These are phyloP conservation scores for Erithacus rubecula DNA, from an alignment of 2,797 vertebrate genomes.

Conservation along the genomic window DNA sequence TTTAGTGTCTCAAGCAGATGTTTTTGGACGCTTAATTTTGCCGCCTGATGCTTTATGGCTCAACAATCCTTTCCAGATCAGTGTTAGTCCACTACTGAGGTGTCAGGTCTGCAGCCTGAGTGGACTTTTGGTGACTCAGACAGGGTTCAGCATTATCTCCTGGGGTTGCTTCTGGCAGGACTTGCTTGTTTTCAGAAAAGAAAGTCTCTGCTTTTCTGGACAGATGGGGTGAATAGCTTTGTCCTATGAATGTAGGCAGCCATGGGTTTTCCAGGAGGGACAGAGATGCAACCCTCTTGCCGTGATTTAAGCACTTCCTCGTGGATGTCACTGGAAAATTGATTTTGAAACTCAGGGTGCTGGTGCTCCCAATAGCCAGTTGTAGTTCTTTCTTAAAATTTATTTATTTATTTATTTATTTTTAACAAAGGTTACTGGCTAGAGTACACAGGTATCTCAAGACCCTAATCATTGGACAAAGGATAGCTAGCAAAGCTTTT, in stretches of 20 bases:
- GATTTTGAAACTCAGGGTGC: not conserved
- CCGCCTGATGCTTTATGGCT: not conserved
- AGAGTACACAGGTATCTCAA: not conserved
- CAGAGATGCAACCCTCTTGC: not conserved
- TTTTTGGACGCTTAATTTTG: not conserved
- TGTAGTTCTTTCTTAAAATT: fast-evolving
- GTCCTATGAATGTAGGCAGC: not conserved
- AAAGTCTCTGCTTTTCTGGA: not conserved
- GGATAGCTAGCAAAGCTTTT: not conserved
- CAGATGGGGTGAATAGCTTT: not conserved
- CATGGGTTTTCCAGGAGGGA: not conserved
- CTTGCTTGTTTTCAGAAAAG: not conserved
- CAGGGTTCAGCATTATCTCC: not conserved
- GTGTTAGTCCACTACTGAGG: not conserved
- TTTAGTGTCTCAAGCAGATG: not conserved
- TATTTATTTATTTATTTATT: not conserved
- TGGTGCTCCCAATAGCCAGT: not conserved
- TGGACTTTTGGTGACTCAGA: not conserved
- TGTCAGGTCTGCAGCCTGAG: not conserved
- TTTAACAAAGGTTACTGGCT: not conserved
- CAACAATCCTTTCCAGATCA: not conserved
- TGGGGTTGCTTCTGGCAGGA: not conserved
- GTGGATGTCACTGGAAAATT: not conserved
- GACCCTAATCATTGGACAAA: not conserved
- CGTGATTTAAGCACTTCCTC: not conserved